Evolutionary conservation across 1,140 invertebrate genomes (phyloP).

Genomic region (Cydia pomonella): DNA sequence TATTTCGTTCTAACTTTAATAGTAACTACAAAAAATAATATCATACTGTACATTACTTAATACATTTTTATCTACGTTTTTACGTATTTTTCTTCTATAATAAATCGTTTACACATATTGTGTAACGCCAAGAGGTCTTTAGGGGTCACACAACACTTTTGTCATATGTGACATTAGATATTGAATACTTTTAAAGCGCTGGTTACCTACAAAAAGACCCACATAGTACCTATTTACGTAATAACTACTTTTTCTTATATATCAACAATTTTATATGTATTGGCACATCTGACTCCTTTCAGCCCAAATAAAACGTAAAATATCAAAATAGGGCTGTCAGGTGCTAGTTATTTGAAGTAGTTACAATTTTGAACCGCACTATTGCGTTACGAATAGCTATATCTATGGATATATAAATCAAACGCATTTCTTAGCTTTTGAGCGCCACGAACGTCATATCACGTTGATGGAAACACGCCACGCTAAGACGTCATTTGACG

Average conservation of each 20-base stretch:
- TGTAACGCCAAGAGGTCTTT: background rate
- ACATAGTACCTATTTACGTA: constrained; percentile 70
- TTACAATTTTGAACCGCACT: constrained; percentile 36
- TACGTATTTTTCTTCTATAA: constrained; percentile 57
- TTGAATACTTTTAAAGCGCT: constrained; percentile 18
- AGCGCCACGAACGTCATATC: constrained; percentile 8
- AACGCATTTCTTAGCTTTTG: constrained; percentile 47
- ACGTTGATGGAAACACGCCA: constrained; percentile 9
- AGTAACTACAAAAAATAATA: constrained; percentile 63
- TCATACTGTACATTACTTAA: constrained; percentile 58
- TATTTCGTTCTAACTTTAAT: constrained; percentile 48
- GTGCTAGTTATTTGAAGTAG: constrained; percentile 47
- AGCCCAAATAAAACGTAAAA: background rate
- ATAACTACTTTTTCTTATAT: constrained; percentile 65
- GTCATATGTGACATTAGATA: constrained; percentile 3
- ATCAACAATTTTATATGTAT: constrained; percentile 67
- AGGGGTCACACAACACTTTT: constrained; percentile 7
- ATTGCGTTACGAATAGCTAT: constrained; percentile 64
- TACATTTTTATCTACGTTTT: constrained; percentile 54
- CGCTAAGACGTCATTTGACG: no score
- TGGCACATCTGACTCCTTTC: constrained; percentile 66
- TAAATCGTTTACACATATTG: constrained; percentile 35
- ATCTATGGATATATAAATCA: constrained; percentile 71
- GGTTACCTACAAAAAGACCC: background rate
- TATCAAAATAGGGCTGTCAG: constrained; percentile 27